Evolutionary conservation across 92 coral and sea anemone genomes (phyloP), one percentile per base, ranked within the genome.

Genomic region (Palythoa heliodiscus): DNA sequence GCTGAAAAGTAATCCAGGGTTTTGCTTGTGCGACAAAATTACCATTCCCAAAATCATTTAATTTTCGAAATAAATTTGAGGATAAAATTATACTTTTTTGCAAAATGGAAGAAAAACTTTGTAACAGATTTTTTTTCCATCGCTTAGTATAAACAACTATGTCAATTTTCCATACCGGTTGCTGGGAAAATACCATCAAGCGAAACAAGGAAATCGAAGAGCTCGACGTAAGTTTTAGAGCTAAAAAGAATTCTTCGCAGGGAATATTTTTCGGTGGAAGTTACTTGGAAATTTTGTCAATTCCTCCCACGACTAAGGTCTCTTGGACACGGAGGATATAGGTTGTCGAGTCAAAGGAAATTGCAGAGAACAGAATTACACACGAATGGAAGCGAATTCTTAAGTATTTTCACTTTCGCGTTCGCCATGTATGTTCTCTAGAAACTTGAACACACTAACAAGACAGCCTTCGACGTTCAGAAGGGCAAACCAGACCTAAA

Each of bases 261-360:
- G 68, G 20, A 77, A 53, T 16, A 54, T 17, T 77, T 57, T 54
- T 77, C 50, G 2, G 14, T 37, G 82, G 58, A 15, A 23, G 70
- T 72, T 78, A 6, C 83, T 77, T 10, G 47, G 53, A 63, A n/a
- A 23, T 78, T 78, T 55, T 22, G 82, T 54, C 66, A 54, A 77
- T 63, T 77, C 68, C 82, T 57, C 74, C 73, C 84, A 66, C 84
- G 58, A 80, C 11, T 37, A 80, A 70, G 84, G 84, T 80, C 84
- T 37, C 84, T 25, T 64, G 84, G 84, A 80, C 84, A 80, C 84
- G 38, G 74, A 64, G 74, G 73, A 80, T 47, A 22, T 67, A 47
- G 83, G 25, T 66, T 17, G 75, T 67, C 52, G 73, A 69, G 24
- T 69, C 43, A 80, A 80, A 80, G 84, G 75, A 80, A 80, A 80